Percentiles rank a stretch among this genome's conserved stretches.
These are phyloP conservation scores for Hymenochirus boettgeri DNA, from an alignment of 2,113 vertebrate genomes.

Conservation along the genomic window DNA sequence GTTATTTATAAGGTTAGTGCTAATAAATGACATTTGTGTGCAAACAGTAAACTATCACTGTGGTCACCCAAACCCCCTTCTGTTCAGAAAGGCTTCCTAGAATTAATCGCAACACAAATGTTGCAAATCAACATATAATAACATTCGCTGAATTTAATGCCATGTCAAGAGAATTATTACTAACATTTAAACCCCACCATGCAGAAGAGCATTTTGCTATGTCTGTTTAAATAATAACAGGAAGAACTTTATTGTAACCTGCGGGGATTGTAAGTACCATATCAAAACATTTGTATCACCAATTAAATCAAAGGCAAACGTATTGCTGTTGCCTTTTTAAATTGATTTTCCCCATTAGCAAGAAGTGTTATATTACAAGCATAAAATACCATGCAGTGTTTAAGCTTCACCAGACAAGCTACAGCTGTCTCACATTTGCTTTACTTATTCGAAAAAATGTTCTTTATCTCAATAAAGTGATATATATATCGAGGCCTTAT, in stretches of 20 bases:
- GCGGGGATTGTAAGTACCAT: slow-evolving; percentile 53
- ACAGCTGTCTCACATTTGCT: slow-evolving; percentile 62
- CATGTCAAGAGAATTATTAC: slow-evolving; percentile 31
- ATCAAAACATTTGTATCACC: slow-evolving; percentile 56
- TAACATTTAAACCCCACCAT: slow-evolving; percentile 36
- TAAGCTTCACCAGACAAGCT: slow-evolving; percentile 50
- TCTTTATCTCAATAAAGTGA: no score
- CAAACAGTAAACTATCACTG: no score
- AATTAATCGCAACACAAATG: no score
- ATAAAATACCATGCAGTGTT: slow-evolving; percentile 61
- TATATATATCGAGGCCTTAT: no score
- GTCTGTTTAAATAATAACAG: slow-evolving; percentile 50
- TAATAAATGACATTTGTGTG: no score
- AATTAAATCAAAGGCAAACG: slow-evolving; percentile 57
- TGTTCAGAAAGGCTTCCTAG: no score
- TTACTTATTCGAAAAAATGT: slow-evolving; percentile 58
- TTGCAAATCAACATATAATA: no score
- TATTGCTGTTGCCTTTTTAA: slow-evolving; percentile 47
- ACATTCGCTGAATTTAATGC: background rate
- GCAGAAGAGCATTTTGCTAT: slow-evolving; percentile 42
- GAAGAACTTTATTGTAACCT: slow-evolving; percentile 54
- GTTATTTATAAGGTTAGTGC: no score
- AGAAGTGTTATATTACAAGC: slow-evolving; percentile 52
- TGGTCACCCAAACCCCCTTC: no score
- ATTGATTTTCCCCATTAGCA: slow-evolving; percentile 52